Percentiles rank a stretch among this genome's conserved stretches.
These are phyloP conservation scores for Rhingia campestris DNA, from an alignment of 2,888 invertebrate species.

Conservation along the genomic window DNA sequence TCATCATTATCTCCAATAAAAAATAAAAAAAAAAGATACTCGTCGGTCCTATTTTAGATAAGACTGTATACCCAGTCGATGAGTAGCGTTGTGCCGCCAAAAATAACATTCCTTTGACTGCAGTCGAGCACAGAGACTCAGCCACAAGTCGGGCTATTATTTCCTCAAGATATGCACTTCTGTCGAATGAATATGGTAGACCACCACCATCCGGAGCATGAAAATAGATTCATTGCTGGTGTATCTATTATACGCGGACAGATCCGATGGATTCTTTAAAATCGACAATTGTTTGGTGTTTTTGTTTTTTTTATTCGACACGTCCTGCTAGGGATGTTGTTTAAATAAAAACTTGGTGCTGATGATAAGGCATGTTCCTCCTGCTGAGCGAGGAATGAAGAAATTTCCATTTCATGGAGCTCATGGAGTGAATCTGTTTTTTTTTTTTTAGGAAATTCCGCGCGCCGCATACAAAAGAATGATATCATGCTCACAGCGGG, in stretches of 20 bases:
- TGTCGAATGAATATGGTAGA: neutral
- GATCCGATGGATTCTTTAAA: constrained; percentile 7
- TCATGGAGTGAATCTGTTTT: too few species aligned
- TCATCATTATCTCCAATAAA: constrained; percentile 9
- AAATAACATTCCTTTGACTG: neutral
- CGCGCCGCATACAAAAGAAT: neutral
- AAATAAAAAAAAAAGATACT: neutral
- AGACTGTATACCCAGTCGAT: too few species aligned
- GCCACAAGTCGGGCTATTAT: neutral
- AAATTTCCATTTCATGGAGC: neutral
- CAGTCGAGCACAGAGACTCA: too few species aligned
- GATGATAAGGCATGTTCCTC: constrained; percentile 9
- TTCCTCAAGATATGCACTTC: neutral
- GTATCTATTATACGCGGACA: constrained; percentile 13
- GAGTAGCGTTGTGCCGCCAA: too few species aligned
- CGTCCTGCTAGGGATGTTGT: constrained; percentile 34
- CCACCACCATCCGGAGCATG: neutral
- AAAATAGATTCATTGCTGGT: constrained; percentile 41
- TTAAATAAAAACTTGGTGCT: neutral
- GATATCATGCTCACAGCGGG: neutral
- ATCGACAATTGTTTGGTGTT: too few species aligned
- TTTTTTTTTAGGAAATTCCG: neutral
- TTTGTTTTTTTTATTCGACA: constrained; percentile 29
- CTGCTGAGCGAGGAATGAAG: neutral
- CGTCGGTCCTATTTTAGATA: too few species aligned